phyloP scores from a whole-genome alignment of 2,888 invertebrate genomes.

The Stenurella melanura region DNA sequence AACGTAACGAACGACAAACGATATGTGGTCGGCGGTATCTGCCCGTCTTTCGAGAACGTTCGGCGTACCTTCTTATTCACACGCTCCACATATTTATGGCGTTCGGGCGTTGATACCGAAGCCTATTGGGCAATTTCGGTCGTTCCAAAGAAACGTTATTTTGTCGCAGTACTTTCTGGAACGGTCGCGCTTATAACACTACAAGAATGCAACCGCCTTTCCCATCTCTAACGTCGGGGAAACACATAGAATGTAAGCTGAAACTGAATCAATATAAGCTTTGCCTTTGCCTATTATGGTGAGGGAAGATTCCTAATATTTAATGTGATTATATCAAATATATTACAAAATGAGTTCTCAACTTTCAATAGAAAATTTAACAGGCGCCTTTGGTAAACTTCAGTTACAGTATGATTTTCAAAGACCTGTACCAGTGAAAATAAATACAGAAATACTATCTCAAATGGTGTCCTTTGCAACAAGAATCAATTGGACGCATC shows the following conservation, averaged over 20 bases:
- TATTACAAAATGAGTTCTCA: background rate
- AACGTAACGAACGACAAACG: too few species aligned
- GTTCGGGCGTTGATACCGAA: too few species aligned
- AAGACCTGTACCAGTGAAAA: background rate
- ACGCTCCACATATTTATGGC: too few species aligned
- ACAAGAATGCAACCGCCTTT: too few species aligned
- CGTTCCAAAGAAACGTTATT: too few species aligned
- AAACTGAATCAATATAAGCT: background rate
- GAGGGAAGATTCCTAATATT: background rate
- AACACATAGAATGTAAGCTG: background rate
- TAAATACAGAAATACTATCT: conserved; percentile 22
- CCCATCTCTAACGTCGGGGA: background rate
- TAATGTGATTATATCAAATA: background rate
- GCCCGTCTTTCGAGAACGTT: too few species aligned
- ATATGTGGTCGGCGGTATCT: too few species aligned
- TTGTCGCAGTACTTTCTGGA: too few species aligned
- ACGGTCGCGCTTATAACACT: too few species aligned
- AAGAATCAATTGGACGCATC: background rate
- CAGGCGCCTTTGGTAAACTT: background rate
- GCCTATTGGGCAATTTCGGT: too few species aligned
- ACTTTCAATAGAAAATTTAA: background rate
- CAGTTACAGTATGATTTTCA: background rate
- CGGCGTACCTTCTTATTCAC: too few species aligned
- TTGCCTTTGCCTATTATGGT: background rate
- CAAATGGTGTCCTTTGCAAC: background rate